These are phyloP conservation scores for Drosophila limbata DNA, from an alignment of 2,888 invertebrate genomes.

Conservation along the genomic window DNA sequence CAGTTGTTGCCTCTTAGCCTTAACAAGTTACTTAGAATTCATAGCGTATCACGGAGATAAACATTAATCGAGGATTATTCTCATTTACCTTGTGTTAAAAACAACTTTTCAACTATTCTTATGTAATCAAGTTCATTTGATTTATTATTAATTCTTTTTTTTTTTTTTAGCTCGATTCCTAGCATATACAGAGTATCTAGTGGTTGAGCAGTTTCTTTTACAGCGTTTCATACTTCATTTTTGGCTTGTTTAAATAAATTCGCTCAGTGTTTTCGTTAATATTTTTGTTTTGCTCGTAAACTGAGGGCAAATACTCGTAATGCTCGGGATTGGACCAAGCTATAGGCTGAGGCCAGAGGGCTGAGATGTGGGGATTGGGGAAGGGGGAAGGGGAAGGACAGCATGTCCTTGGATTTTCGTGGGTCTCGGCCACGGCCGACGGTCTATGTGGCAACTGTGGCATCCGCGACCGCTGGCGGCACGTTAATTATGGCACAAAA, in stretches of 20 bases:
- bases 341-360: not conserved
- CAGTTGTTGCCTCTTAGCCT: too few relatives aligned
- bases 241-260: conserved; percentile 4
- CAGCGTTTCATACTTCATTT: too few relatives aligned
- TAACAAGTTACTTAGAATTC: too few relatives aligned
- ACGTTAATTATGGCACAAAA: conserved; percentile 72
- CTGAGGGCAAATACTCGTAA: conserved; percentile 13
- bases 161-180: too few relatives aligned
- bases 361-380: not conserved
- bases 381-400: not conserved
- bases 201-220: too few relatives aligned
- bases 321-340: not conserved
- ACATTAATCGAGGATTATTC: too few relatives aligned
- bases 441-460: conserved; percentile 17
- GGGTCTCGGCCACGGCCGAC: conserved; percentile 2
- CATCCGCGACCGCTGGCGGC: conserved; percentile 47
- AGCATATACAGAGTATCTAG: too few relatives aligned
- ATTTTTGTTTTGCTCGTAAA: conserved; percentile 17
- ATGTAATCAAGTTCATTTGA: too few relatives aligned
- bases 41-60: too few relatives aligned
- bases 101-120: too few relatives aligned
- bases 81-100: too few relatives aligned
- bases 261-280: conserved; percentile 29
- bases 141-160: too few relatives aligned
- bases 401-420: conserved; percentile 38